Base-by-base conservation (phyloP, 1,140 invertebrate species). In the Pristionchus pacificus region DNA sequence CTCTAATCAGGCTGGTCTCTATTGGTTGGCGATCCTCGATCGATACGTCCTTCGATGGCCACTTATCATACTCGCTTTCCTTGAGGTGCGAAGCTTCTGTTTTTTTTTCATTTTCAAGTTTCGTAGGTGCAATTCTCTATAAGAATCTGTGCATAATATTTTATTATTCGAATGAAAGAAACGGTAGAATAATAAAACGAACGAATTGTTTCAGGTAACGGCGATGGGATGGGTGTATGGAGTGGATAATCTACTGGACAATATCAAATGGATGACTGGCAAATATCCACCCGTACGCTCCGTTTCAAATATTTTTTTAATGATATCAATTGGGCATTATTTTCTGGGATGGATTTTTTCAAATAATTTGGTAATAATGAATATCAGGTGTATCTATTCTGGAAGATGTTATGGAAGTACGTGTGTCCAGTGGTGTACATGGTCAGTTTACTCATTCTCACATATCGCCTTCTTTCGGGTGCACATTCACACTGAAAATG, bases 401-500 rank as follows among this genome's bases (percentile, higher is more conserved):
- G 80, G 77, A 83, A 82, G 71, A 65, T 82, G 62, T 59, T 82
- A 10, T 82, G 80, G 80, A 83, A 83, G 68, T 82, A 82, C 69
- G 30, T 82, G 24, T 83, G 80, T 70, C 80, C 80, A 25, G 25
- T 80, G 30, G 65, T 83, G 10, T 80, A 83, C 38, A 57, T 82
- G 32, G 81, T 81, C 25, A 32, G 68, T 58, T n/a, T 19, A 19
- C 57, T 28, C 15, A 19, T 27, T 31, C 10, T 65, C 62, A 19
- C 13, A n/a, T n/a, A n/a, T n/a, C n/a, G n/a, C n/a, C n/a, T n/a
- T n/a, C n/a, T n/a, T n/a, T n/a, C n/a, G n/a, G n/a, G n/a, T n/a
- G n/a, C n/a, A n/a, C n/a, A n/a, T n/a, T n/a, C n/a, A n/a, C n/a
- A n/a, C n/a, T n/a, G n/a, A n/a, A n/a, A n/a, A n/a, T n/a, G n/a